Base-by-base conservation (phyloP, 1,140 invertebrate species). In the Prorops nasuta region DNA sequence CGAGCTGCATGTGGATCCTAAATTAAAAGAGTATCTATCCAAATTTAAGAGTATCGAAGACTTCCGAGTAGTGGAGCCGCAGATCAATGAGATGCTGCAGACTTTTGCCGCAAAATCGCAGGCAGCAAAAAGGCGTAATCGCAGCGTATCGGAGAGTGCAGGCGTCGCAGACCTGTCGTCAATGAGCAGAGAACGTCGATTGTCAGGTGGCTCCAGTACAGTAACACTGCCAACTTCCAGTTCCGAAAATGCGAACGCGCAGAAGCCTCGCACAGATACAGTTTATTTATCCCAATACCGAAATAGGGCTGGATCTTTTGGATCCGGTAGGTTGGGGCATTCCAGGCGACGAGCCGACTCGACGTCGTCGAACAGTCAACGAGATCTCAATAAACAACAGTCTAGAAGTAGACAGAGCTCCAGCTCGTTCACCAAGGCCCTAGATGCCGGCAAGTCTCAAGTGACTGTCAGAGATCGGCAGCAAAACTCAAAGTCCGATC, bases 11-110 rank as follows among this genome's bases (percentile, higher is more conserved):
- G 88, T 98, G 16, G 85, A 93, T 59, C 79, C 88, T 3, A 86
- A 86, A 63, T 77, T 99, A 32, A 81, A 86, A 50, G 87, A 86
- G 38, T 88, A 89, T 71, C 75, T 99, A 32, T 83, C 84, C 21
- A 92, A 91, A 65, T 98, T 94, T 74, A 94, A 96, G 71, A 93
- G 83, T 49, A 89, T 98, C 48, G 94, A 98, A 79, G 96, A 98
- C 76, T 99, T 98, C 72, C 79, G 89, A 58, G 88, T 90, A 2
- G 83, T 87, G 6, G 87, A 90, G 77, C 81, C 82, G 0, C 76
- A 82, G 58, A 81, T 83, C 60, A 76, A 81, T 47, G 81, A 83
- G 44, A 78, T 81, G 72, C 61, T 80, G 15, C 74, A 78, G 56
- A 68, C 72, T 40, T 74, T 77, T 41, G 72, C 75, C 28, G 69